Evolutionary conservation across 2,113 vertebrate genomes (phyloP).

Genomic region (Gymnobelideus leadbeateri): DNA sequence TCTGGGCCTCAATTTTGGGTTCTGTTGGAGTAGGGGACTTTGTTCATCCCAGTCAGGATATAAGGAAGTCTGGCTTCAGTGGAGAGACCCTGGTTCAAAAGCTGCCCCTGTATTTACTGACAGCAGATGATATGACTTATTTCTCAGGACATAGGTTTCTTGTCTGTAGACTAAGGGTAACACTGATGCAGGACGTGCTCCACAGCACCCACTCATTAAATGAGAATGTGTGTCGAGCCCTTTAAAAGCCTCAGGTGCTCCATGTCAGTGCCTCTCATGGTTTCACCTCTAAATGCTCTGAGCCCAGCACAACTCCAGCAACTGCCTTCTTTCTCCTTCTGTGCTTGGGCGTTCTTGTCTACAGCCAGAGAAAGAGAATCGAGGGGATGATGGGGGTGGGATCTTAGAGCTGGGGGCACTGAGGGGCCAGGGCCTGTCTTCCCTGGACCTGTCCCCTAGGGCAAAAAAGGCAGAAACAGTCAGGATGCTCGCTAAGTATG

Average conservation of each 20-base stretch:
- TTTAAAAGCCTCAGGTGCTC: neutral
- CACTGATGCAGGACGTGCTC: accelerated
- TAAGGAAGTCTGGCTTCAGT: neutral
- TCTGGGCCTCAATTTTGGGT: constrained; percentile 16
- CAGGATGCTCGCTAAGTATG: neutral
- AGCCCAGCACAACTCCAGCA: neutral
- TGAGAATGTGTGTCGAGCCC: neutral
- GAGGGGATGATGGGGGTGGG: neutral
- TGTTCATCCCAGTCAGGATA: neutral
- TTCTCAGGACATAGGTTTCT: neutral
- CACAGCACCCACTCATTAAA: neutral
- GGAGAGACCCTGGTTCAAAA: neutral
- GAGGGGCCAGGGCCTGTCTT: neutral
- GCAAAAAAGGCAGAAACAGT: neutral
- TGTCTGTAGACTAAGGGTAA: neutral
- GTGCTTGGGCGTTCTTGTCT: too few relatives aligned
- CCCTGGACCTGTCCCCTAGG: neutral
- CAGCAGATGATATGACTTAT: neutral
- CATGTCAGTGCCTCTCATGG: neutral
- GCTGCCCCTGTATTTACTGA: neutral
- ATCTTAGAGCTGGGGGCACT: neutral
- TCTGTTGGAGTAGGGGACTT: neutral
- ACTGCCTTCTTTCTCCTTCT: neutral
- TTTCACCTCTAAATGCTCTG: neutral
- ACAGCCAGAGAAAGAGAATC: neutral